Percentiles rank a stretch among this genome's conserved stretches.
These are phyloP conservation scores for Cololabis saira DNA, from an alignment of 2,113 vertebrate species.

Conservation along the genomic window DNA sequence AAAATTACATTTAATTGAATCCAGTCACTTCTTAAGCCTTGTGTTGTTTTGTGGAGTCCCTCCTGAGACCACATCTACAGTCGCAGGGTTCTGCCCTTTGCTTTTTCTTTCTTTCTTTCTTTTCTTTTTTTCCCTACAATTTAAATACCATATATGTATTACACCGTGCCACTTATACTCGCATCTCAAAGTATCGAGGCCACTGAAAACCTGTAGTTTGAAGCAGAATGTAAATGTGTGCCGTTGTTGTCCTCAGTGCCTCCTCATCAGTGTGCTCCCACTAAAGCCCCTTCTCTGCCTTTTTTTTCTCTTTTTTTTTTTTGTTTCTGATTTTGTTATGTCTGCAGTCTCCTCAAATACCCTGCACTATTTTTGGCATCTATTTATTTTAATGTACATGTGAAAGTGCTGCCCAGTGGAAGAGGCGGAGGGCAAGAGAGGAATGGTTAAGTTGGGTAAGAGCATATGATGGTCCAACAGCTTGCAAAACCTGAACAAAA, in stretches of 20 bases:
- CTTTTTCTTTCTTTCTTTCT: not conserved
- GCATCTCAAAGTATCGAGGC: slow-evolving; percentile 37
- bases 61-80: too few relatives aligned
- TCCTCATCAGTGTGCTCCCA: slow-evolving; percentile 31
- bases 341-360: slow-evolving; percentile 55
- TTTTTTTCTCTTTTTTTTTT: slow-evolving; percentile 32
- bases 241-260: slow-evolving; percentile 49
- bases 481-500: not conserved
- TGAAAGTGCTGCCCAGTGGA: slow-evolving; percentile 11
- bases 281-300: slow-evolving; percentile 44
- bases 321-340: slow-evolving; percentile 66
- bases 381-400: slow-evolving; percentile 57
- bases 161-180: slow-evolving; percentile 13
- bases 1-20: too few relatives aligned
- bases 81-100: too few relatives aligned
- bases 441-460: not conserved
- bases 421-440: slow-evolving; percentile 2
- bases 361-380: slow-evolving; percentile 65
- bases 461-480: not conserved
- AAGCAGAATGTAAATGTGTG: slow-evolving; percentile 57
- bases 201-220: slow-evolving; percentile 34
- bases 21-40: too few relatives aligned
- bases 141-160: slow-evolving; percentile 8
- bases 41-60: too few relatives aligned
- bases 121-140: not conserved